Evolutionary conservation across 2,113 vertebrate species (phyloP).

Genomic region (Chiloscyllium plagiosum): DNA sequence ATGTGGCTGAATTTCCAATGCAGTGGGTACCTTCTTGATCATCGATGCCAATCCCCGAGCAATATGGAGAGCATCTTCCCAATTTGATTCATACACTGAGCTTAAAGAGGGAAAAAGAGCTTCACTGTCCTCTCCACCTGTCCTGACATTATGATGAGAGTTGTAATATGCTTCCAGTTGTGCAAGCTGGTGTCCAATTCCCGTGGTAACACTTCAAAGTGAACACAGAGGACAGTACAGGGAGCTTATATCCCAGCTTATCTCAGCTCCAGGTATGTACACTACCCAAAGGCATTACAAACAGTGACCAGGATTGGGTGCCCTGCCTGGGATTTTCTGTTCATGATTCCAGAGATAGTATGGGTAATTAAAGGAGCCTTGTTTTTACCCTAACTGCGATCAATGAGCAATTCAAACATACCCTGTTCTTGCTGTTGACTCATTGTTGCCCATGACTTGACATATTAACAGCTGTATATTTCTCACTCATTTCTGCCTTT

Average conservation of each 20-base stretch:
- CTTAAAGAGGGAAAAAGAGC: background rate
- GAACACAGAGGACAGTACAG: background rate
- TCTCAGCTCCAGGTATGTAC: background rate
- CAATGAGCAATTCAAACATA: background rate
- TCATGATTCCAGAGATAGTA: background rate
- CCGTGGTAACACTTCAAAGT: background rate
- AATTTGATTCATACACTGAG: background rate
- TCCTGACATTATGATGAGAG: background rate
- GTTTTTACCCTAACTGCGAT: background rate
- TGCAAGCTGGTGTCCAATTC: background rate
- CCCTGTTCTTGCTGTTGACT: background rate
- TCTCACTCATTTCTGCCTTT: background rate
- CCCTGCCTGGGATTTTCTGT: background rate
- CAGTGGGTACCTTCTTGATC: background rate
- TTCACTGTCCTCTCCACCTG: background rate
- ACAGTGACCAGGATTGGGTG: background rate
- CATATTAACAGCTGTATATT: background rate
- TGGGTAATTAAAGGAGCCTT: background rate
- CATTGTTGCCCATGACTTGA: background rate
- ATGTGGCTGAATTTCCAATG: background rate
- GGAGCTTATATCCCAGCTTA: background rate
- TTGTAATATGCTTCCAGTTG: background rate
- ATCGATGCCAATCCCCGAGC: background rate
- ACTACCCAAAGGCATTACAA: background rate
- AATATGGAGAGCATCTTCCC: background rate